Evolutionary conservation across 2,888 invertebrate genomes (phyloP), one percentile per base, ranked within the genome.

Genomic region (Harpalus rufipes): DNA sequence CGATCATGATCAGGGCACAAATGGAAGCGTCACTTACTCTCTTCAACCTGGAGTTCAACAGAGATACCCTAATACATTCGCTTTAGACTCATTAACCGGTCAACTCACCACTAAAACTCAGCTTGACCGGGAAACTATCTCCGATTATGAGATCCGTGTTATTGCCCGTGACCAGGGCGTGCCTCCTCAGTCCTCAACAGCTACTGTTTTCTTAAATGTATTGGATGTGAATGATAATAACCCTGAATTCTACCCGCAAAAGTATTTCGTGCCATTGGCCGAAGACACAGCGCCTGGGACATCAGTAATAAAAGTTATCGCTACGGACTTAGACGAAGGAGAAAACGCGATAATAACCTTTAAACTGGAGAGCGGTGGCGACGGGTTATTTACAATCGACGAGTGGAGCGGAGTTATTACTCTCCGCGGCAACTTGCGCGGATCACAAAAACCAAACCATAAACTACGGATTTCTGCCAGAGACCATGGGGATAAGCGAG

Each of bases 1-100:
- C 7, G 98, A 98, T 92, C 96, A 96, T 90, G 98, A 98, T 91
- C 97, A 97, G 91, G 97, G 97, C 44, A 97, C 97, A 6, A 98
- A 98, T 91, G 97, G 98, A 44, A 97, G 97, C 88, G 96, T 98
- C 21, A 95, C 96, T 14, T 97, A 97, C 90, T 94, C 94, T 87
- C 92, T 98, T 84, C 95, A 97, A 88, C 93, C 96, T 1, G 95
- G 95, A 87, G 96, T 96, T 12, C 93, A 95, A 86, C 94, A 95
- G 88, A 94, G 94, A 88, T 97, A 97, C 90, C 96, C 96, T n/a
- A 95, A 96, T 87, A 95, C 96, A 82, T 97, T 97, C 90, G 93
- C 94, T 81, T 92, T 98, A 87, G 97, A 98, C 90, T 94, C 96
- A 0, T 92, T 96, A 76, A 97, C 96, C 78, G 98, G 98, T 76